Evolutionary conservation across 2,113 vertebrate species (phyloP), one percentile per base, ranked within the genome.

Genomic region (Lepisosteus osseus): DNA sequence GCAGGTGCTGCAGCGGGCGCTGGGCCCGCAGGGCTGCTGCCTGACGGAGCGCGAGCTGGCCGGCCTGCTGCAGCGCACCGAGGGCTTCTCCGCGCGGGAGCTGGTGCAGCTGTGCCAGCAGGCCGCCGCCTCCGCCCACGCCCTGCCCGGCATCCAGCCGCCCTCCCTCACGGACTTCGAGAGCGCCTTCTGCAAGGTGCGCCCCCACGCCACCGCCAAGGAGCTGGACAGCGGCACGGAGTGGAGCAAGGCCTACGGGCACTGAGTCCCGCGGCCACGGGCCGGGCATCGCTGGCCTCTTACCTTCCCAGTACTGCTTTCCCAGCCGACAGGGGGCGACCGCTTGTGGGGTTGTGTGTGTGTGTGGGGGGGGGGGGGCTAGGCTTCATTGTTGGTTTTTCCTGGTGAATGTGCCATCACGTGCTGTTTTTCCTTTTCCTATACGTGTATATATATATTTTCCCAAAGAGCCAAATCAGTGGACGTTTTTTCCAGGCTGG

Each of bases 201-300:
- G 91, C 63, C 93, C 96, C 4, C 87, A 94, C 40, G 81, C 86
- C 62, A 93, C 93, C 61, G 85, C 92, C 72, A 95, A 98, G 90
- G 96, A 99, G 86, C 85, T 95, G 88, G 95, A 97, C 86, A 82
- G 93, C 76, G 95, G 94, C 76, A 87, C 88, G 80, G 95, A 98
- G 84, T 97, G 97, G 96, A 96, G 95, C 85, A 98, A 97, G 78
- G 90, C 95, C 87, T 98, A 94, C 64, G 94, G 89, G 87, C 90
- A 91, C 82, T 92, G 84, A 91, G 73, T 78, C 74, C 73, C 78
- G 78, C 85, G 84, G 12, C 43, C 3, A 2, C 7, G n/a, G 17
- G 15, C 80, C 82, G 64, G 77, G 74, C 76, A 11, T 72, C 84
- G 87, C 86, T 87, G 84, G 64, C 80, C 44, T 61, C 43, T 9